Base-by-base conservation (phyloP, 2,888 invertebrate genomes). In the Eulithis prunata region DNA sequence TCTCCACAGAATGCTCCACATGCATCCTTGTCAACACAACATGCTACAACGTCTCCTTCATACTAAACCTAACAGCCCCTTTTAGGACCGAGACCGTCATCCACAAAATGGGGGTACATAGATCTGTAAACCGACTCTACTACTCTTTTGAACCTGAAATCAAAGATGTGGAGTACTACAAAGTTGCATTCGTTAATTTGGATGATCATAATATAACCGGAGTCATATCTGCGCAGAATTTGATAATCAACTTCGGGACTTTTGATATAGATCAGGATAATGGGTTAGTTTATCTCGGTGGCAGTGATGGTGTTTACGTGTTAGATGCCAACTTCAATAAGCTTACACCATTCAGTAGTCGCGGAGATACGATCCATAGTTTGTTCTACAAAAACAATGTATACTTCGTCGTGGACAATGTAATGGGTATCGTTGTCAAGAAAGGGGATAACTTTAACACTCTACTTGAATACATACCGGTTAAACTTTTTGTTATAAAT, bases 241-340 rank as follows among this genome's bases (percentile, higher is more conserved):
- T 77, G 12, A 71, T 79, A 5, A 78, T 86, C 54, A 91, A 93
- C 68, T 89, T 93, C 21, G 87, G 86, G 0, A 83, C 87, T 1
- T 91, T 93, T 45, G 90, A 87, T 67, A 81, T 92, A 2, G 90
- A 91, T 64, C 91, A 91, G 70, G 80, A 80, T 0, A 89, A 86
- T 28, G 78, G 77, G 0, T 61, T 83, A 1, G 75, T 91, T 14
- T 93, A 91, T 54, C 74, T 91, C 13, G 92, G 91, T 0, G 91
- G 92, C 0, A 83, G 82, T 45, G 84, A 89, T 60, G 92, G 91
- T 0, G 83, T 93, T 11, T 90, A 82, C 21, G 75, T 80, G 2
- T 69, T 89, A 43, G 84, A 87, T 21, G 78, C 78, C 0, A 81
- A 75, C 10, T 38, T 71, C 0, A 83, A 82, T 10, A 82, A 77